phyloP scores from a whole-genome alignment of 2,888 invertebrate genomes.

The Epirrhoe tristata region DNA sequence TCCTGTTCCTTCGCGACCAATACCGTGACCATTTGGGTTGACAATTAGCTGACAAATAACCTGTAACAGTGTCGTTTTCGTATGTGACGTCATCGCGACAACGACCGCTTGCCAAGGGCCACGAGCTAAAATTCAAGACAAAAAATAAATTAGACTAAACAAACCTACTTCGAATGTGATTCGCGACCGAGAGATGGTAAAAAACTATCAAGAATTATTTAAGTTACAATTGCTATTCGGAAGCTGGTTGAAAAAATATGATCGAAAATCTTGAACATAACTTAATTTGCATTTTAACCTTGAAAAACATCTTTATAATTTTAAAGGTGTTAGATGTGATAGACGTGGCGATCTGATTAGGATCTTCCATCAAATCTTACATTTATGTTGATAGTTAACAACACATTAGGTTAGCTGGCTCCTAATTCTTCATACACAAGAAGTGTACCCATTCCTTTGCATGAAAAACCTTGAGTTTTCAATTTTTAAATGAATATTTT shows the following conservation, averaged over 20 bases:
- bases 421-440: neutral
- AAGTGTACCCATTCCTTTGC: neutral
- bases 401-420: neutral
- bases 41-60: conserved; percentile 14
- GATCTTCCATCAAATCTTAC: neutral
- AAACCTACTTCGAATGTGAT: conserved; percentile 16
- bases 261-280: too few species aligned
- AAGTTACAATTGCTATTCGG: neutral
- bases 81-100: conserved; percentile 38
- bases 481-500: neutral
- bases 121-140: conserved; percentile 29
- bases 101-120: conserved; percentile 30
- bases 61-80: conserved; percentile 33
- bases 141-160: conserved; percentile 34
- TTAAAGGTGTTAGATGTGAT: neutral
- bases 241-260: neutral
- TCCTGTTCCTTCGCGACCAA: too few species aligned
- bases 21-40: too few species aligned
- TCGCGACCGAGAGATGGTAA: neutral
- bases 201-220: neutral
- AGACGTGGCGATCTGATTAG: neutral
- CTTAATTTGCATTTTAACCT: too few species aligned
- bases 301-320: too few species aligned
- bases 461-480: neutral
- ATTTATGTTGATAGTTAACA: neutral